Evolutionary conservation across 2,888 invertebrate species (phyloP), one percentile per base, ranked within the genome.

Genomic region (Lasioglossum lativentre): DNA sequence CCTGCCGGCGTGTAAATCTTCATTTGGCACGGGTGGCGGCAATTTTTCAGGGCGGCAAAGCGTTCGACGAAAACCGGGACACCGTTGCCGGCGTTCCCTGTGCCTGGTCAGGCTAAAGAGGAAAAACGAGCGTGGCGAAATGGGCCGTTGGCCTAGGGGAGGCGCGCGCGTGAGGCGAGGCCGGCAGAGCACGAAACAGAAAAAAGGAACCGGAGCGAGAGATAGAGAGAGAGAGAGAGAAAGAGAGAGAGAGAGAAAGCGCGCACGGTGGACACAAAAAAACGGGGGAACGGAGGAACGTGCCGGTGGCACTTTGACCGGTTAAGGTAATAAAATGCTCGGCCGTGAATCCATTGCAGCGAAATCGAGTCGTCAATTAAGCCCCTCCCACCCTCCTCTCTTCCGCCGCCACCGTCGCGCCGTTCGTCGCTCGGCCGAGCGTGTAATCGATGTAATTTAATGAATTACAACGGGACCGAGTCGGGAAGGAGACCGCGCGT

Each of bases 381-480:
- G 63, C 30, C 63, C 63, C 16, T 27, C 0, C 56, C 12, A 0
- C n/a, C 4, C 56, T 0, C n/a, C 12, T 1, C 8, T 23, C 4
- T 1, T 12, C n/a, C 52, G 16, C 4, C 16, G 30, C 16, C 52
- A 6, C 4, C 16, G 30, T 6, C 63, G 30, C 30, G 63, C n/a
- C 40, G 70, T 70, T 40, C 40, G 70, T 12, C 70, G 79, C 70
- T 52, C 42, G 75, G 23, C 70, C 66, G 75, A 47, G 66, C 78
- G 56, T 70, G 74, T 84, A 82, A 88, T 88, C 78, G 78, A 42
- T 74, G 52, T 86, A 88, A 89, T 78, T 83, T 71, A 63, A 89
- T 76, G 76, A 82, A 89, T 84, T 70, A 78, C 78, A 80, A 16
- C n/a, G 73, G 68, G 34, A 38, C 23, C 23, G 68, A 38, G 68